Percentiles rank a stretch among this genome's conserved stretches.
Evolutionary conservation across 2,113 vertebrate genomes (phyloP).

Genomic region (Anolis carolinensis): DNA sequence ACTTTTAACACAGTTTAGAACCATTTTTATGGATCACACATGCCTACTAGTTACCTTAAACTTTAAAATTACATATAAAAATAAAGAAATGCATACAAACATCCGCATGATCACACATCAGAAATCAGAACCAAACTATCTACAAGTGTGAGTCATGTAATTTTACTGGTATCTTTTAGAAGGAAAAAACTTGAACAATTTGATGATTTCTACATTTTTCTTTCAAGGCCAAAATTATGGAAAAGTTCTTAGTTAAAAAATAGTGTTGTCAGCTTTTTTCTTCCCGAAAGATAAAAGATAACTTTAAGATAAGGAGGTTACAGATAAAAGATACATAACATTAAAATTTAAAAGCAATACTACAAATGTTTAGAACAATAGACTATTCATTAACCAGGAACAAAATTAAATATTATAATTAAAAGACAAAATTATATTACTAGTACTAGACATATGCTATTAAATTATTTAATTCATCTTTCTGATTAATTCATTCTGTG

Average conservation of each 20-base stretch:
- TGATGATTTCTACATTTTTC: conserved; percentile 64
- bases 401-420: conserved; percentile 68
- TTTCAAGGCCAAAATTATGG: conserved; percentile 73
- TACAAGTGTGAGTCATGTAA: conserved; percentile 36
- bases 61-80: too few species aligned
- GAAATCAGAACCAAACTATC: conserved; percentile 63
- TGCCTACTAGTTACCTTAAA: too few species aligned
- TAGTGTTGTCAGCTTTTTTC: conserved; percentile 63
- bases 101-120: conserved; percentile 36
- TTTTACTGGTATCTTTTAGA: conserved; percentile 45
- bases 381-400: conserved; percentile 44
- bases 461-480: conserved; percentile 63
- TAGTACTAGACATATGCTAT: conserved; percentile 52
- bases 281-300: conserved; percentile 64
- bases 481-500: conserved; percentile 56
- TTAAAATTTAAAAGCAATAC: conserved; percentile 43
- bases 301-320: conserved; percentile 69
- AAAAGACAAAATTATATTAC: conserved; percentile 46
- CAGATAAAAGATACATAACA: conserved; percentile 59
- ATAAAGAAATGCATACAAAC: too few species aligned
- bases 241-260: conserved; percentile 69
- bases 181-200: conserved; percentile 55
- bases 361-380: conserved; percentile 29
- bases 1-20: too few species aligned
- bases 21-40: too few species aligned